Conservation (phyloP, 2,888 invertebrate genomes). For the Stenurella melanura region DNA sequence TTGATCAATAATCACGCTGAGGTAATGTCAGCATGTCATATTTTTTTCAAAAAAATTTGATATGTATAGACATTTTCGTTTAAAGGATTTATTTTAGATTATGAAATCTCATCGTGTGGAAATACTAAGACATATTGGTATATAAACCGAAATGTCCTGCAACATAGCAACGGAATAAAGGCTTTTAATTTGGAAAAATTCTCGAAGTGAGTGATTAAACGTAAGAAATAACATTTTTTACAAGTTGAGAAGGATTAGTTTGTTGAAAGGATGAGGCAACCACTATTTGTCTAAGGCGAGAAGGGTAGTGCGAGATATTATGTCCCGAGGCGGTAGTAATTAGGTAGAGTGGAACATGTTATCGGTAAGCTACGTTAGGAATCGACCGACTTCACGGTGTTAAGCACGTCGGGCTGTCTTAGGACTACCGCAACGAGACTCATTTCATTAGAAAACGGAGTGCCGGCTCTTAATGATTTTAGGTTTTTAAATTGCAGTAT, state of each 20-base stretch:
- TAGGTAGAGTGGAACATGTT: constrained; percentile 16
- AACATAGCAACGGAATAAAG: neutral
- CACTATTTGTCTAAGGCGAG: constrained; percentile 21
- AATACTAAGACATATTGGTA: no score
- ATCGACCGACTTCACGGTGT: constrained; percentile 21
- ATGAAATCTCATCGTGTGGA: no score
- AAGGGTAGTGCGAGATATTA: constrained; percentile 27
- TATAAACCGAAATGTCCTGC: no score
- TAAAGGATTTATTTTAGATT: no score
- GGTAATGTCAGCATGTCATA: no score
- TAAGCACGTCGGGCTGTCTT: constrained; percentile 10
- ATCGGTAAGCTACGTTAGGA: constrained; percentile 18
- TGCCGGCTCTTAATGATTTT: neutral
- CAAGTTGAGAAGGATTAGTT: constrained; percentile 15
- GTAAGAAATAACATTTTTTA: constrained; percentile 25
- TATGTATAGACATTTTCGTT: no score
- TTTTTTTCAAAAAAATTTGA: no score
- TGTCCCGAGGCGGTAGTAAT: constrained; percentile 21
- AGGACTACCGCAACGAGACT: constrained; percentile 5
- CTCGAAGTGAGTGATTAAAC: neutral
- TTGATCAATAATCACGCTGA: no score
- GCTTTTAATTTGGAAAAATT: constrained; percentile 21
- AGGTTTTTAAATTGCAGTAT: neutral
- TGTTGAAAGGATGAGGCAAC: constrained; percentile 22
- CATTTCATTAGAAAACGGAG: neutral